Conservation (phyloP, 2,797 vertebrate species). For the Phoebastria nigripes region DNA sequence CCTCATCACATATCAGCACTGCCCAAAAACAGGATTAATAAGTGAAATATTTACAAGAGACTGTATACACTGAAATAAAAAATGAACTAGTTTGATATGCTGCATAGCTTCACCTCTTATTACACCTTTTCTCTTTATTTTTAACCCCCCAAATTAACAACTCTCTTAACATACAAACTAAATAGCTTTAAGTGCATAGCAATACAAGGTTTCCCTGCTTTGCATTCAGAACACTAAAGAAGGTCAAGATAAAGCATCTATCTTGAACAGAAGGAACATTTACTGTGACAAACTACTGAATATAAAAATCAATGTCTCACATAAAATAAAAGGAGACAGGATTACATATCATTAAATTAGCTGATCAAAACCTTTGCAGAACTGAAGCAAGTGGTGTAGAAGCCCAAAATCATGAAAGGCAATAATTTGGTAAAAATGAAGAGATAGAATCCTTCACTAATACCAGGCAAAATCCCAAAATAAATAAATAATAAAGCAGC, state of each 20-base stretch:
- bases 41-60: not conserved
- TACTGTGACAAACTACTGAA: not conserved
- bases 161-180: not conserved
- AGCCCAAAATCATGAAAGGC: not conserved
- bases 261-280: not conserved
- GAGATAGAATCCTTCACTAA: not conserved
- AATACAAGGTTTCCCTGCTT: not conserved
- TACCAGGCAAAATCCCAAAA: not conserved
- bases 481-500: not conserved
- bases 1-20: not conserved
- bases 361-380: not conserved
- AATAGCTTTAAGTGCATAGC: not conserved
- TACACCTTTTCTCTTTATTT: not conserved
- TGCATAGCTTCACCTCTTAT: not conserved
- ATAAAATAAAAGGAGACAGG: not conserved
- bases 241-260: not conserved
- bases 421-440: not conserved
- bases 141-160: not conserved
- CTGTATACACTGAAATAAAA: not conserved
- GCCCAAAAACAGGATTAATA: not conserved
- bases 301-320: not conserved
- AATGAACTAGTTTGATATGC: not conserved
- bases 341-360: not conserved
- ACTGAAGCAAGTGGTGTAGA: not conserved
- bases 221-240: not conserved